Evolutionary conservation across 2,888 invertebrate genomes (phyloP).

Genomic region (Drosophila quasianomalipes): DNA sequence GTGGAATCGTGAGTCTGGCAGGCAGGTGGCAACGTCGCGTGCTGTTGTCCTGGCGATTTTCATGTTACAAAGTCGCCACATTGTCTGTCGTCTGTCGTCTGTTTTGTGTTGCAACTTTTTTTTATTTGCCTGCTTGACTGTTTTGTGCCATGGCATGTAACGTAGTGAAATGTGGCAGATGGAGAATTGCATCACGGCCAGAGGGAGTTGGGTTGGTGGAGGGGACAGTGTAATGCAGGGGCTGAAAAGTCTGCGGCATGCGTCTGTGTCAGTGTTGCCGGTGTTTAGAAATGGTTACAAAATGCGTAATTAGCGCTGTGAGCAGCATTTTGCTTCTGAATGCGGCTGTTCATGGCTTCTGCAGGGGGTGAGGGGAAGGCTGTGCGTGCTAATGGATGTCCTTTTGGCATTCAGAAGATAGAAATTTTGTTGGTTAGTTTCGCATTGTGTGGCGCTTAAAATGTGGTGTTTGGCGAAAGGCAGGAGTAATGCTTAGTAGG

Average conservation of each 20-base stretch:
- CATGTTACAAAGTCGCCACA: slow-evolving; percentile 78
- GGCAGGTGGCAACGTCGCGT: slow-evolving; percentile 61
- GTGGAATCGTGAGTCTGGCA: slow-evolving; percentile 11
- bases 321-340: slow-evolving; percentile 49
- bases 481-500: not conserved
- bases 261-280: slow-evolving; percentile 38
- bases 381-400: slow-evolving; percentile 50
- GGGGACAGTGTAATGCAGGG: not conserved
- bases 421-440: slow-evolving; percentile 26
- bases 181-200: not conserved
- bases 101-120: slow-evolving; percentile 54
- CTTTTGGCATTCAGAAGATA: slow-evolving; percentile 29
- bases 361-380: not conserved
- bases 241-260: slow-evolving; percentile 33
- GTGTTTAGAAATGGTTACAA: slow-evolving; percentile 75
- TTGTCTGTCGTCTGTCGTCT: slow-evolving; percentile 75
- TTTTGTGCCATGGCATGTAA: slow-evolving; percentile 30
- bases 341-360: not conserved
- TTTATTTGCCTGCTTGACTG: slow-evolving; percentile 40
- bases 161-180: slow-evolving; percentile 16
- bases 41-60: slow-evolving; percentile 77
- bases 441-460: slow-evolving; percentile 9
- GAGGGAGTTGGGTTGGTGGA: not conserved
- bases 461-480: not conserved
- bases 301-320: slow-evolving; percentile 79